phyloP scores from a whole-genome alignment of 2,113 vertebrate genomes.

The Plectropomus leopardus region DNA sequence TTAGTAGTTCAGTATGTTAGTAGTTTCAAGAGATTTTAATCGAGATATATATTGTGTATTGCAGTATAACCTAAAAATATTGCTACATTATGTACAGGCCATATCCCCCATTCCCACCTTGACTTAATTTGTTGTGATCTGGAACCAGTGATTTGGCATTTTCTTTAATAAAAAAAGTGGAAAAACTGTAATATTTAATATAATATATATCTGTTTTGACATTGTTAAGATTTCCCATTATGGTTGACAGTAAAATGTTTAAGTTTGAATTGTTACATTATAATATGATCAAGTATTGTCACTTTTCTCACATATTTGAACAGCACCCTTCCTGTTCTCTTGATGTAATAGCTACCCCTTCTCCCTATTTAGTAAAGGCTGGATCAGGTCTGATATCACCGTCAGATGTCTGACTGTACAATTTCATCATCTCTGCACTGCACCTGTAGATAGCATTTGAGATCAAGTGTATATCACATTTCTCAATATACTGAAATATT shows the following conservation, averaged over 20 bases:
- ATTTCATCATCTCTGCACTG: constrained; percentile 24
- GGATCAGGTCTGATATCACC: constrained; percentile 2
- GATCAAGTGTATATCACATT: constrained; percentile 7
- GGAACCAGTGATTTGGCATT: neutral
- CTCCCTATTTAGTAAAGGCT: neutral
- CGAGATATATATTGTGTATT: too few relatives aligned
- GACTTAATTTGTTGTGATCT: neutral
- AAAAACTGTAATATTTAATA: neutral
- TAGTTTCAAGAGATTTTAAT: too few relatives aligned
- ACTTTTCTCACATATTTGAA: neutral
- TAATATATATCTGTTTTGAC: neutral
- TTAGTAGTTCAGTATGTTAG: too few relatives aligned
- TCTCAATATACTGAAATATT: constrained; percentile 7
- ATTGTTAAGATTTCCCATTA: neutral
- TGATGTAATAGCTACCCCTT: neutral
- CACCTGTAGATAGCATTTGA: neutral
- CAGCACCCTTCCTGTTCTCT: neutral
- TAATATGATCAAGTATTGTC: neutral
- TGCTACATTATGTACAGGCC: too few relatives aligned
- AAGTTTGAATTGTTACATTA: neutral
- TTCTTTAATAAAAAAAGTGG: neutral
- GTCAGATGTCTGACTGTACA: constrained; percentile 18
- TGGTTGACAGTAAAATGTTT: neutral
- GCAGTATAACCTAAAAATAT: too few relatives aligned
- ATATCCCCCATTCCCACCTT: too few relatives aligned